Evolutionary conservation across 2,888 invertebrate genomes (phyloP).

Genomic region (Trachelus iudaicus): DNA sequence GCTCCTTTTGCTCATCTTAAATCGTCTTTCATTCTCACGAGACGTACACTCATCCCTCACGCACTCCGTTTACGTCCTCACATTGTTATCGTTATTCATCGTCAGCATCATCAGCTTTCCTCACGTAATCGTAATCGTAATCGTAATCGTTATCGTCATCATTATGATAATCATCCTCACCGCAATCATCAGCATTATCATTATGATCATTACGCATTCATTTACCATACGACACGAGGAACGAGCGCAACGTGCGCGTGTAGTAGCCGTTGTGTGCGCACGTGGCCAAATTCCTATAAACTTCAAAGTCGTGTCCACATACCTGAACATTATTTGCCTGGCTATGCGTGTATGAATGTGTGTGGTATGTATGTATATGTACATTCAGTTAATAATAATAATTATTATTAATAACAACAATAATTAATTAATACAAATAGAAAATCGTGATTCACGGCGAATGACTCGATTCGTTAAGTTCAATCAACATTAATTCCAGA

Average conservation of each 20-base stretch:
- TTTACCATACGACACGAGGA: neutral
- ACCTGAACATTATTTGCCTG: slow-evolving; percentile 22
- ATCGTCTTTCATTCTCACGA: neutral
- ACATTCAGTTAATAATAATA: slow-evolving; percentile 64
- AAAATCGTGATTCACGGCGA: slow-evolving; percentile 62
- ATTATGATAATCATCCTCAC: neutral
- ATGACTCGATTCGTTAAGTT: slow-evolving; percentile 55
- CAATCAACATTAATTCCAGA: slow-evolving; percentile 48
- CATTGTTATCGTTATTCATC: neutral
- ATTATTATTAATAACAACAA: slow-evolving; percentile 65
- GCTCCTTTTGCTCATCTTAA: neutral
- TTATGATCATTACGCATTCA: neutral
- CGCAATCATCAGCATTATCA: neutral
- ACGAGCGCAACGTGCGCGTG: neutral
- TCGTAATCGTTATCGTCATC: neutral
- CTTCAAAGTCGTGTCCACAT: slow-evolving; percentile 31
- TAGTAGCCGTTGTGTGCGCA: slow-evolving; percentile 26
- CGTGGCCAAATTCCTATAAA: slow-evolving; percentile 34
- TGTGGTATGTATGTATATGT: slow-evolving; percentile 61
- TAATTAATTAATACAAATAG: slow-evolving; percentile 63
- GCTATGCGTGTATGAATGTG: slow-evolving; percentile 43
- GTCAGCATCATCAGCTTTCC: neutral
- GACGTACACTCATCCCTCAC: neutral
- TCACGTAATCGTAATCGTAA: neutral
- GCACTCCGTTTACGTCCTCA: neutral